Conservation (phyloP, 2,113 vertebrate species). For the Polypterus senegalus region DNA sequence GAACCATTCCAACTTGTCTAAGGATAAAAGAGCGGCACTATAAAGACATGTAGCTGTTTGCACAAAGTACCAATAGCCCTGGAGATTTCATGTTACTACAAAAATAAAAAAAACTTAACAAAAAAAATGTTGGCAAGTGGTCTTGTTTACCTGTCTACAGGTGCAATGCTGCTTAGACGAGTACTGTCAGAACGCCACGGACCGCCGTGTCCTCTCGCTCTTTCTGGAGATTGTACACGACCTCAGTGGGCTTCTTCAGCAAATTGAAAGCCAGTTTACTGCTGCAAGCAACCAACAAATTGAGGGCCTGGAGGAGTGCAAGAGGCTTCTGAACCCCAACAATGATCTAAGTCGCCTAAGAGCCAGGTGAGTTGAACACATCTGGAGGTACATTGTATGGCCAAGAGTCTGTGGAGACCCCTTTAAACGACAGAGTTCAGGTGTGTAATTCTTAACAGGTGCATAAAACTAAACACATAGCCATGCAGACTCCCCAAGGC, state of each 20-base stretch:
- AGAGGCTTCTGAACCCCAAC: conserved; percentile 45
- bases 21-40: no score
- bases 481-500: no score
- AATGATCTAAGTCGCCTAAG: conserved; percentile 48
- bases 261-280: conserved; percentile 31
- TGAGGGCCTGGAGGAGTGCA: conserved; percentile 43
- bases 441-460: no score
- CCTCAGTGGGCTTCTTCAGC: conserved; percentile 37
- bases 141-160: conserved; percentile 24
- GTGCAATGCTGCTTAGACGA: conserved; percentile 56
- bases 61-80: no score
- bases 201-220: conserved; percentile 46
- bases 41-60: no score
- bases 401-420: no score
- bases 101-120: no score
- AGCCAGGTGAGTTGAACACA: conserved; percentile 43
- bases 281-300: conserved; percentile 17
- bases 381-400: background rate
- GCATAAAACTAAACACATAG: no score
- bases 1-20: no score
- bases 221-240: conserved; percentile 54
- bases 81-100: no score
- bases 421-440: no score
- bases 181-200: conserved; percentile 49
- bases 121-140: no score